Percentiles rank a stretch among this genome's conserved stretches.
phyloP scores from a whole-genome alignment of 2,113 vertebrate genomes.

The Echinops telfairi region DNA sequence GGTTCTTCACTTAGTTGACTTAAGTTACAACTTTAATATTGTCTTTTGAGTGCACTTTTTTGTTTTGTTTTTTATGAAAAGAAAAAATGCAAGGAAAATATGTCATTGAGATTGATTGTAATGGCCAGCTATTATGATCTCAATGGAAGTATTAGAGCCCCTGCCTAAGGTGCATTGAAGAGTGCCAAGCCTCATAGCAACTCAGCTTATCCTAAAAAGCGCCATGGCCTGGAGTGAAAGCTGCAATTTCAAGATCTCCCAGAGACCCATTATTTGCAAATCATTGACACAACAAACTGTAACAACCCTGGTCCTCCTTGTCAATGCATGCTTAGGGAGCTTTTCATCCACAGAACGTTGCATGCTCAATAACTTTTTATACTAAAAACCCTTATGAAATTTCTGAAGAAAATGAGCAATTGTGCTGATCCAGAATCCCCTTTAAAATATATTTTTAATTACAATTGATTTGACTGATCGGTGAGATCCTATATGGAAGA shows the following conservation, averaged over 20 bases:
- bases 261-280: constrained; percentile 90
- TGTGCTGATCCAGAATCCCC: constrained; percentile 43
- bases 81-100: constrained; percentile 85
- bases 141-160: constrained; percentile 85
- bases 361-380: constrained; percentile 82
- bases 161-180: constrained; percentile 87
- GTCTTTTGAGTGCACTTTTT: constrained; percentile 77
- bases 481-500: constrained; percentile 11
- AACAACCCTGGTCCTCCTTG: constrained; percentile 83
- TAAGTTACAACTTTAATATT: constrained; percentile 82
- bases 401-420: constrained; percentile 80
- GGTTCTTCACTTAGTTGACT: constrained; percentile 62
- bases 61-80: constrained; percentile 82
- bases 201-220: constrained; percentile 87
- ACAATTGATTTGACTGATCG: constrained; percentile 1
- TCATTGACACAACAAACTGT: constrained; percentile 87
- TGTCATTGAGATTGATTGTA: constrained; percentile 87
- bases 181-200: constrained; percentile 86
- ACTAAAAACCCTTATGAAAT: constrained; percentile 83
- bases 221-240: constrained; percentile 86
- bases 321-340: constrained; percentile 84
- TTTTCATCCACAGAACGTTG: constrained; percentile 81
- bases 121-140: constrained; percentile 87
- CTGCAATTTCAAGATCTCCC: constrained; percentile 87
- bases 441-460: constrained; percentile 48